A percentile compares a stretch with the other conserved stretches of the same genome.
phyloP scores from a whole-genome alignment of 2,888 invertebrate genomes.

The Nymphalis c-album region DNA sequence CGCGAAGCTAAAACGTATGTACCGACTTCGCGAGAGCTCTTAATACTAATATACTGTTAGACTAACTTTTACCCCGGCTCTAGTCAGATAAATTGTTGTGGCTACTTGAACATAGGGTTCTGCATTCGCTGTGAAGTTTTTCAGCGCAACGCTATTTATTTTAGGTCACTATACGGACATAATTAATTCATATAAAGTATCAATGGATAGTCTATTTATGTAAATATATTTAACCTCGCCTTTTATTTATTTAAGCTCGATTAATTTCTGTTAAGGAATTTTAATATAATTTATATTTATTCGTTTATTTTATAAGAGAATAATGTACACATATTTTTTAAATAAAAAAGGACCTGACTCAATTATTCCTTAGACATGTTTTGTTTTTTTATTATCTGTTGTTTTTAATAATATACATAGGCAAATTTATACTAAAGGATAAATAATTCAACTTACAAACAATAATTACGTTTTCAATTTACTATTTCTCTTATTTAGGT shows the following conservation, averaged over 20 bases:
- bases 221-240: neutral
- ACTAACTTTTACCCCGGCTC: slow-evolving; percentile 8
- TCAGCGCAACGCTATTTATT: neutral
- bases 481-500: too few relatives aligned
- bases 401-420: too few relatives aligned
- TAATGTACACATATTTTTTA: too few relatives aligned
- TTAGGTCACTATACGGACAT: neutral
- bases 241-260: neutral
- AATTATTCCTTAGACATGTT: too few relatives aligned
- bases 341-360: too few relatives aligned
- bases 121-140: slow-evolving; percentile 5
- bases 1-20: slow-evolving; percentile 17
- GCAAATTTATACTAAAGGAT: too few relatives aligned
- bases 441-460: too few relatives aligned
- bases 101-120: neutral
- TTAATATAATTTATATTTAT: too few relatives aligned
- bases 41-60: slow-evolving; percentile 23
- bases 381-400: too few relatives aligned
- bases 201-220: neutral
- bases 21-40: slow-evolving; percentile 32
- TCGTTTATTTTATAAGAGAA: too few relatives aligned
- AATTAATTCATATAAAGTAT: neutral
- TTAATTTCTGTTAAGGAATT: neutral
- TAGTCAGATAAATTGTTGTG: slow-evolving; percentile 12
- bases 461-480: too few relatives aligned